A percentile compares a stretch with the other conserved stretches of the same genome.
phyloP scores from a whole-genome alignment of 2,797 vertebrate genomes.

The Phrynocephalus forsythii region DNA sequence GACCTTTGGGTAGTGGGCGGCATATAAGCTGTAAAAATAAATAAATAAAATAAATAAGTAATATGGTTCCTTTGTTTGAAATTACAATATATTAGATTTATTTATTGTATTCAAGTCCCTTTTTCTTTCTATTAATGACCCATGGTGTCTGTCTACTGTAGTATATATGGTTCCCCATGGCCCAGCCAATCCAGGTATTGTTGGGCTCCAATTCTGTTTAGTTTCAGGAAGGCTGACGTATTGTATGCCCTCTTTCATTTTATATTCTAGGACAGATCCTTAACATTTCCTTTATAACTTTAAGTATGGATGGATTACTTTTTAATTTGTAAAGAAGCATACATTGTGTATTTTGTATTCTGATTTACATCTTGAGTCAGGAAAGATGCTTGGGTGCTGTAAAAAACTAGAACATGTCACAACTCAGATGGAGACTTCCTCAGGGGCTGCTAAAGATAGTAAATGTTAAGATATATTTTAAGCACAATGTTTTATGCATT shows the following conservation, averaged over 20 bases:
- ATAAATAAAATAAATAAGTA: too few species aligned
- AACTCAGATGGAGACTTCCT: neutral
- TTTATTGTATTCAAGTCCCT: too few species aligned
- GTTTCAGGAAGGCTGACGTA: neutral
- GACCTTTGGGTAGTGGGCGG: too few species aligned
- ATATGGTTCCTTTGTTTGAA: too few species aligned
- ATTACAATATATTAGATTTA: too few species aligned
- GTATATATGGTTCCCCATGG: too few species aligned
- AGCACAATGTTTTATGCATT: neutral
- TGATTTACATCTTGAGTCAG: neutral
- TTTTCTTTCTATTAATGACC: too few species aligned
- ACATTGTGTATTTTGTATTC: neutral
- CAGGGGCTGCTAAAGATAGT: neutral
- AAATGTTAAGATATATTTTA: neutral
- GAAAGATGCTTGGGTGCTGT: neutral
- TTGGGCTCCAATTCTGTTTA: too few species aligned
- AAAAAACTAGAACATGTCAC: neutral
- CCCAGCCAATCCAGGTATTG: neutral
- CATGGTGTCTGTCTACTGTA: too few species aligned
- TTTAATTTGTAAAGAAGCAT: neutral
- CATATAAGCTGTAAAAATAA: too few species aligned
- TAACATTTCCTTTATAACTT: too few species aligned
- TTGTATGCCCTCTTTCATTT: neutral
- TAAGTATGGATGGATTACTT: neutral
- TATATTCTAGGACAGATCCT: neutral